These are phyloP conservation scores for Capromys pilorides DNA, from an alignment of 2,797 vertebrate species.

Conservation along the genomic window DNA sequence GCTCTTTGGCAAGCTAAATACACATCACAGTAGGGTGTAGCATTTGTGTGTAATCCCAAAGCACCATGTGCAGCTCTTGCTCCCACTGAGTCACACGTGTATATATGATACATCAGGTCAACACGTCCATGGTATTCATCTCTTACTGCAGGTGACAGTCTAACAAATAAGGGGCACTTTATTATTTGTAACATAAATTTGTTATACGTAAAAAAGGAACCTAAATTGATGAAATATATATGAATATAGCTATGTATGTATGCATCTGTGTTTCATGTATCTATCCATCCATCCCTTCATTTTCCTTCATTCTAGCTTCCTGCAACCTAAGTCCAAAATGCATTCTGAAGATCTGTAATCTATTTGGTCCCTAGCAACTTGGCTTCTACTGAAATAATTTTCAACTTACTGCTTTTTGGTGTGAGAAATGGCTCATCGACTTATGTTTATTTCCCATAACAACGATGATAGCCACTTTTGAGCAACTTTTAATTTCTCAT, in stretches of 20 bases:
- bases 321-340: constrained; percentile 16
- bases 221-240: not conserved
- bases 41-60: not conserved
- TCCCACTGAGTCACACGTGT: not conserved
- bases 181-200: constrained; percentile 18
- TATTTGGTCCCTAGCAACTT: not conserved
- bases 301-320: not conserved
- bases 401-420: constrained; percentile 35
- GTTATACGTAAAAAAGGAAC: constrained; percentile 20
- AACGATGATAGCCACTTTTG: constrained; percentile 17
- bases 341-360: not conserved
- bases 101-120: not conserved
- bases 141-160: not conserved
- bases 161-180: constrained; percentile 19
- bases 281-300: not conserved
- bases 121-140: not conserved
- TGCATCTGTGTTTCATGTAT: not conserved
- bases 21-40: not conserved
- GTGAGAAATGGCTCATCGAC: not conserved
- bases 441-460: not conserved
- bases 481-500: not conserved
- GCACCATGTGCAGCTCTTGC: not conserved
- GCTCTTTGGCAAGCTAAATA: not conserved
- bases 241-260: not conserved
- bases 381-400: constrained; percentile 9